Percentiles rank a stretch among this genome's conserved stretches.
These are phyloP conservation scores for Sarcophaga caerulescens DNA, from an alignment of 2,888 invertebrate species.

Conservation along the genomic window DNA sequence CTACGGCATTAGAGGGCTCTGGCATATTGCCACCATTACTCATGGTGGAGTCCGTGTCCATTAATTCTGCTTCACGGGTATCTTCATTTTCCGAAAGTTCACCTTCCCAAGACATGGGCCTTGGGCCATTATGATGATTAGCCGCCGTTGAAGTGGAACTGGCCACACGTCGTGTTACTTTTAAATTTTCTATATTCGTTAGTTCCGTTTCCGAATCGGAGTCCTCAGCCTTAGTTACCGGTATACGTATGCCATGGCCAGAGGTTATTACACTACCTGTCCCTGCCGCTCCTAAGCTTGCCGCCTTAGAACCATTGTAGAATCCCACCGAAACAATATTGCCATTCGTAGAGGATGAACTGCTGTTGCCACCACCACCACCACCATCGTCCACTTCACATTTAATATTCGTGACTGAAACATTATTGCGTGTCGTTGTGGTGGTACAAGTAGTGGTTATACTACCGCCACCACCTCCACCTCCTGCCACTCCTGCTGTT, in stretches of 20 bases:
- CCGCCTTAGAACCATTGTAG: constrained; percentile 70
- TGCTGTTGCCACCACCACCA: constrained; percentile 28
- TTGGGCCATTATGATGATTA: constrained; percentile 81
- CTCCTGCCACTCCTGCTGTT: constrained; percentile 38
- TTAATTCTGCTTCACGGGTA: constrained; percentile 80
- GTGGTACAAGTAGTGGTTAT: constrained; percentile 69
- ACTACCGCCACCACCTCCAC: background rate
- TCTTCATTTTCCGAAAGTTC: constrained; percentile 93
- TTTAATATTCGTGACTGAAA: constrained; percentile 91
- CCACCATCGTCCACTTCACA: constrained; percentile 78
- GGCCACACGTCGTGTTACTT: constrained; percentile 82
- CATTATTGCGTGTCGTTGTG: constrained; percentile 81
- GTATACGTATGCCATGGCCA: constrained; percentile 75
- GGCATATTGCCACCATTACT: constrained; percentile 68
- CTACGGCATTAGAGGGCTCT: constrained; percentile 66
- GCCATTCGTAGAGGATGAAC: constrained; percentile 71
- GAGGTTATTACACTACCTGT: constrained; percentile 70
- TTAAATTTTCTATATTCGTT: constrained; percentile 80
- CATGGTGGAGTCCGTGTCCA: constrained; percentile 80
- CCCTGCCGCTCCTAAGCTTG: constrained; percentile 12
- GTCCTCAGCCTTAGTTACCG: constrained; percentile 77
- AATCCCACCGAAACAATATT: constrained; percentile 77
- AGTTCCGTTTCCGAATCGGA: constrained; percentile 79
- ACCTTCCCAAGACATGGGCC: constrained; percentile 98
- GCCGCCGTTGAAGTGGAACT: constrained; percentile 27